Evolutionary conservation across 2,113 vertebrate species (phyloP).

Genomic region (Eubucco bourcierii): DNA sequence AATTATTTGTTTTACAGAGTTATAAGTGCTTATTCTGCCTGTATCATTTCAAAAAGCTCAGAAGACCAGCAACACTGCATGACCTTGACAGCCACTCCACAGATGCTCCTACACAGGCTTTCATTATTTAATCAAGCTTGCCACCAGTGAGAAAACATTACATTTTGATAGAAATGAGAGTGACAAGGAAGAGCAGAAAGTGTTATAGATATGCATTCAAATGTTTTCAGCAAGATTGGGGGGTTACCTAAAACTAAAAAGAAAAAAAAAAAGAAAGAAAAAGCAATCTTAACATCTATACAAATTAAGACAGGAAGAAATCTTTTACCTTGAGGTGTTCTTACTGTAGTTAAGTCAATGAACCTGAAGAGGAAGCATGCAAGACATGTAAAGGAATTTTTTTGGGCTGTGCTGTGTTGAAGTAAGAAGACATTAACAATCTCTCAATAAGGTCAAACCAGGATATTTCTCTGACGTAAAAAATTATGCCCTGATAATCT

Average conservation of each 20-base stretch:
- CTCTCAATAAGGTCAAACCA: constrained; percentile 36
- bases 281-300: not conserved
- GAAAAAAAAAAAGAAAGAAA: not conserved
- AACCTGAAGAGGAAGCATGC: not conserved
- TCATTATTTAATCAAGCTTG: not conserved
- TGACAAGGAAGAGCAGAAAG: not conserved
- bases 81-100: not conserved
- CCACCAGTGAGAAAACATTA: not conserved
- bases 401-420: not conserved
- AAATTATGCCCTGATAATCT: not conserved
- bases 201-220: not conserved
- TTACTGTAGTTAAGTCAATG: not conserved
- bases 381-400: not conserved
- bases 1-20: too few species aligned
- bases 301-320: not conserved
- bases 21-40: not conserved
- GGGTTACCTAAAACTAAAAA: not conserved
- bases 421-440: not conserved
- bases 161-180: not conserved
- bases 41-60: not conserved
- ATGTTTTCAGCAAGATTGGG: not conserved
- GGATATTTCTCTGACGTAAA: constrained; percentile 17
- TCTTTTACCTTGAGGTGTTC: constrained; percentile 29
- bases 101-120: not conserved
- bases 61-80: not conserved